Evolutionary conservation across 2,888 invertebrate genomes (phyloP).

Genomic region (Apodemia hepburni): DNA sequence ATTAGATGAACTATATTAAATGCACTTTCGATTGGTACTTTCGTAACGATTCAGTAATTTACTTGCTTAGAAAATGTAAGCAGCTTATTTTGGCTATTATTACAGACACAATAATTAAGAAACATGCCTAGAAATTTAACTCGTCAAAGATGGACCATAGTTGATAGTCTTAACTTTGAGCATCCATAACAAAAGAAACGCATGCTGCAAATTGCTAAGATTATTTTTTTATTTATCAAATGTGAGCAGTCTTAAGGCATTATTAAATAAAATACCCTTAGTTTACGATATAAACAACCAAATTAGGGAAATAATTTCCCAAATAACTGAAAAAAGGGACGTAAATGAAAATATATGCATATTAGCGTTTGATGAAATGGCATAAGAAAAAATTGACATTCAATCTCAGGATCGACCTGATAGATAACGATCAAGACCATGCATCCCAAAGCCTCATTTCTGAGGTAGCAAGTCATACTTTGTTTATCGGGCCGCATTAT

Average conservation of each 20-base stretch:
- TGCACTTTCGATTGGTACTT: background rate
- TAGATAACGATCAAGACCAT: background rate
- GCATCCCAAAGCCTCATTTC: background rate
- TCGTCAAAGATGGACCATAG: background rate
- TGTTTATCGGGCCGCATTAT: no score
- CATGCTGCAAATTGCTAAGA: background rate
- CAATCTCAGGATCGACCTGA: background rate
- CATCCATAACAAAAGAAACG: background rate
- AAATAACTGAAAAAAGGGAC: background rate
- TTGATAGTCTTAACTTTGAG: background rate
- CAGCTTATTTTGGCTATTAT: background rate
- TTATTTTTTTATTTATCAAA: background rate
- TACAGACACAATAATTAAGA: background rate
- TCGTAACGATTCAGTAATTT: background rate
- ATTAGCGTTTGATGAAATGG: background rate
- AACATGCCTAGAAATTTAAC: background rate
- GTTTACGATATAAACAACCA: background rate
- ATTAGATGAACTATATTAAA: background rate
- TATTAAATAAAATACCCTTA: background rate
- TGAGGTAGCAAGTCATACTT: constrained; percentile 1
- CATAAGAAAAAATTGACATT: constrained; percentile 8
- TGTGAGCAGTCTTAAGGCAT: background rate
- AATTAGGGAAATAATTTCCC: background rate
- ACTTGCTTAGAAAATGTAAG: background rate
- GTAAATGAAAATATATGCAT: background rate